Conservation (phyloP, 2,888 invertebrate genomes). For the Gastracanthus pulcherrimus region DNA sequence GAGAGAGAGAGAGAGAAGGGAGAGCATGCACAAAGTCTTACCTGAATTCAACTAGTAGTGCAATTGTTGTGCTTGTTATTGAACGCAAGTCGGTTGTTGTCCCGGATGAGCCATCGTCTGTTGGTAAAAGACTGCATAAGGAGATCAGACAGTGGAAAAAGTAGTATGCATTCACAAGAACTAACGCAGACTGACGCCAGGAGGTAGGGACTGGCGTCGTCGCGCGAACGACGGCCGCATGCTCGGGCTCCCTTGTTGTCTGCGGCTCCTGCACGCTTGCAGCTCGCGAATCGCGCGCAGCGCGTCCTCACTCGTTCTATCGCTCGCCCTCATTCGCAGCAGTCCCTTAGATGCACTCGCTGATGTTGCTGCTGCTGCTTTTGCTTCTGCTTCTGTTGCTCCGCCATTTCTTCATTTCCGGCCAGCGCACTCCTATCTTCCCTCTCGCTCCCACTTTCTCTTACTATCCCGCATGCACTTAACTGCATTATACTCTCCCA, state of each 20-base stretch:
- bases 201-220: too few relatives aligned
- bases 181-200: too few relatives aligned
- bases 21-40: background rate
- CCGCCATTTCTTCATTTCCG: constrained; percentile 58
- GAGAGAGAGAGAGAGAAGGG: background rate
- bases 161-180: background rate
- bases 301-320: background rate
- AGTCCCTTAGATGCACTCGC: constrained; percentile 30
- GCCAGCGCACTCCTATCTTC: background rate
- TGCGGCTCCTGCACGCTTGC: background rate
- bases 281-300: background rate
- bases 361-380: background rate
- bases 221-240: too few relatives aligned
- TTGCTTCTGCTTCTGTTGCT: constrained; percentile 22
- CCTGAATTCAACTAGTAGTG: background rate
- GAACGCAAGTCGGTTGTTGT: constrained; percentile 30
- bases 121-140: background rate
- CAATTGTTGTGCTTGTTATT: background rate
- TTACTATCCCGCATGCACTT: too few relatives aligned
- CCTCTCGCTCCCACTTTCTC: constrained; percentile 9
- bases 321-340: background rate
- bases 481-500: background rate
- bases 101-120: constrained; percentile 22
- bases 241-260: too few relatives aligned
- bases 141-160: background rate